These are phyloP conservation scores for Physeter macrocephalus DNA, from an alignment of 2,113 vertebrate species.

Conservation along the genomic window DNA sequence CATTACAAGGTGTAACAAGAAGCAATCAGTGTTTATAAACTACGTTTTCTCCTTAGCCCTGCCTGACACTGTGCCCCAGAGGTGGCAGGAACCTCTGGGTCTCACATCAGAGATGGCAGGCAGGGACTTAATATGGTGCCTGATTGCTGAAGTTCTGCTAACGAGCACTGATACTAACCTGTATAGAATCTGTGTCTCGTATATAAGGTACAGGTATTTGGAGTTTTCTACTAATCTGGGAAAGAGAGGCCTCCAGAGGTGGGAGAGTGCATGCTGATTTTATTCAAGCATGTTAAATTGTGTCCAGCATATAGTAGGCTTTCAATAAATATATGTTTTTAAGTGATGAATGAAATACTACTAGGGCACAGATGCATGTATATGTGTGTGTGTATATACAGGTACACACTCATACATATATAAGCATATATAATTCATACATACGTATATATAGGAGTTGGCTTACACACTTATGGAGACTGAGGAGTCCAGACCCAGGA, in stretches of 20 bases:
- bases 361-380: not conserved
- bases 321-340: not conserved
- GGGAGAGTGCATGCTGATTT: not conserved
- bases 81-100: not conserved
- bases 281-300: not conserved
- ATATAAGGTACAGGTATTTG: not conserved
- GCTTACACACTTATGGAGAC: not conserved
- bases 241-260: not conserved
- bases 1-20: slow-evolving; percentile 54
- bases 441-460: not conserved
- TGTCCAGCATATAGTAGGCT: not conserved
- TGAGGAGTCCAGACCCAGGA: not conserved
- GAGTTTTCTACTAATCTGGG: not conserved
- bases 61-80: slow-evolving; percentile 14
- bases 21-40: slow-evolving; percentile 39
- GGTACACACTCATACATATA: too few species aligned
- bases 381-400: not conserved
- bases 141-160: not conserved
- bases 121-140: not conserved
- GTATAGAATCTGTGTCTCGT: not conserved
- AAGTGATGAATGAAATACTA: not conserved
- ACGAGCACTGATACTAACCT: not conserved
- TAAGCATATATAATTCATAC: not conserved
- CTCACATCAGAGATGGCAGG: not conserved
- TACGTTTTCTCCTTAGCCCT: slow-evolving; percentile 22